Conservation (phyloP, 2,888 invertebrate species). For the Hydraecia micacea region DNA sequence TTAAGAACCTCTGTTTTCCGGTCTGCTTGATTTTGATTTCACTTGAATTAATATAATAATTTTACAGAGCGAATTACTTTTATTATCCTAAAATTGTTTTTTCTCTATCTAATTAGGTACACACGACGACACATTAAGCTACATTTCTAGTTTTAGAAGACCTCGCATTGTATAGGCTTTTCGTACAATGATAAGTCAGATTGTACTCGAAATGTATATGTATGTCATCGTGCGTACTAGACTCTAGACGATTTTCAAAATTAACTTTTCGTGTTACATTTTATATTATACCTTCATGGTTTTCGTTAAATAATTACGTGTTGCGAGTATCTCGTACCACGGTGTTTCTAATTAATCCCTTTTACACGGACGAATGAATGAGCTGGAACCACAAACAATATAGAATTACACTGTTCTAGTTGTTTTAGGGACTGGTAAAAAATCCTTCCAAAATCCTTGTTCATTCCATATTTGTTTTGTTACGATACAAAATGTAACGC, state of each 20-base stretch:
- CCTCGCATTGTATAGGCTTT: neutral
- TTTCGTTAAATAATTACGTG: neutral
- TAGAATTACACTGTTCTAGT: neutral
- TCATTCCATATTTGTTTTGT: neutral
- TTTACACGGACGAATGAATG: neutral
- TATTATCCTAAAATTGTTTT: neutral
- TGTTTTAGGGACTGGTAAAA: neutral
- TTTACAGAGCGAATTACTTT: neutral
- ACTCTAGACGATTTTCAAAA: neutral
- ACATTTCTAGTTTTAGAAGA: neutral
- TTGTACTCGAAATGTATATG: neutral
- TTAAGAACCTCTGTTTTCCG: slow-evolving; percentile 4
- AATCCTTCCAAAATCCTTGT: neutral
- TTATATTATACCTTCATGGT: neutral
- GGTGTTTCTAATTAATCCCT: neutral
- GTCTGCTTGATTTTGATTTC: neutral
- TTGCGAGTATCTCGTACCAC: neutral
- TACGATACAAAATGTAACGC: neutral
- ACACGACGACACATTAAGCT: too few relatives aligned
- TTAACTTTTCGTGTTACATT: neutral
- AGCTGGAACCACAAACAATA: neutral
- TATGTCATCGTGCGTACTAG: neutral
- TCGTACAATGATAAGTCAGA: neutral
- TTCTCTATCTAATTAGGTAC: neutral
- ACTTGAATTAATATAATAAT: neutral